Conservation (phyloP, 2,113 vertebrate genomes). For the Corythaeola cristata region DNA sequence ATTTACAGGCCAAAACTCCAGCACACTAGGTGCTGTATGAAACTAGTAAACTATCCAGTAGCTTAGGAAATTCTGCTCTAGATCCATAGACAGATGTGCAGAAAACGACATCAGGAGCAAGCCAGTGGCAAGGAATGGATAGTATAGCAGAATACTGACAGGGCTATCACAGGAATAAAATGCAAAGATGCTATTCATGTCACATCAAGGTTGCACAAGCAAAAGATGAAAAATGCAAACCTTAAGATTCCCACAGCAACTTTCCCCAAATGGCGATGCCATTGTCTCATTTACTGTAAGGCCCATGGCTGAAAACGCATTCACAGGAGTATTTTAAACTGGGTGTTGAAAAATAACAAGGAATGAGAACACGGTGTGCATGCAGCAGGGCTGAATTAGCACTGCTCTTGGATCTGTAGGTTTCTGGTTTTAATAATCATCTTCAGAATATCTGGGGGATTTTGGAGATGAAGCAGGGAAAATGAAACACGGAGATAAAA, state of each 20-base stretch:
- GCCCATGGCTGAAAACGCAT: not conserved
- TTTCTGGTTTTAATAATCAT: not conserved
- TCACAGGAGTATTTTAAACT: not conserved
- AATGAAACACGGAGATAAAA: not conserved
- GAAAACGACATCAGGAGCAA: not conserved
- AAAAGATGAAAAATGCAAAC: conserved; percentile 26
- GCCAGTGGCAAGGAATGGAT: not conserved
- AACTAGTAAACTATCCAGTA: not conserved
- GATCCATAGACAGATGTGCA: not conserved
- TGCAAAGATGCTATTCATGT: conserved; percentile 3
- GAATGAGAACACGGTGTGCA: not conserved
- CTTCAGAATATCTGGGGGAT: not conserved
- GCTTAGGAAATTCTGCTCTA: not conserved
- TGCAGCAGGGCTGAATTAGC: not conserved
- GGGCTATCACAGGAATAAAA: conserved; percentile 22
- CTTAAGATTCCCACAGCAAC: not conserved
- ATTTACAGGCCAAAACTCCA: not conserved
- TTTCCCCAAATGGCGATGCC: not conserved
- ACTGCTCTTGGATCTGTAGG: not conserved
- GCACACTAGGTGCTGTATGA: not conserved
- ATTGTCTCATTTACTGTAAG: not conserved
- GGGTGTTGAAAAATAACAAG: conserved; percentile 2
- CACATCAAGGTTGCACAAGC: not conserved
- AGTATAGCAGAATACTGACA: not conserved
- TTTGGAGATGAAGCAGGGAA: not conserved